These are phyloP conservation scores for Ashinkailepas kermadecensis DNA, from an alignment of 2,888 invertebrate genomes.

Conservation along the genomic window DNA sequence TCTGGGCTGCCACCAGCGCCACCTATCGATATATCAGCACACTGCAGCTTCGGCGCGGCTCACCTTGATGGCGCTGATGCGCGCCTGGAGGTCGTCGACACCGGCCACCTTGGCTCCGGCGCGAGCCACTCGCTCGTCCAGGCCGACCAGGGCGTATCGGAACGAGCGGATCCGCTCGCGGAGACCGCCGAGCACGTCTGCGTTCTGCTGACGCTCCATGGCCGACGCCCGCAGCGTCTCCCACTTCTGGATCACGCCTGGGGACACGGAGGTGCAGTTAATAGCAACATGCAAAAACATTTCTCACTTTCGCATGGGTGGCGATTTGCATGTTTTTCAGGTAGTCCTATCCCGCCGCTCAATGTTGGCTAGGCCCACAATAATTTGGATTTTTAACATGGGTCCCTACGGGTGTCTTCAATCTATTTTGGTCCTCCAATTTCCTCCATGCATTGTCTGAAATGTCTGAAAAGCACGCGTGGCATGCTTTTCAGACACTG, in stretches of 20 bases:
- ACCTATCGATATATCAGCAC: not conserved
- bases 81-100: constrained; percentile 14
- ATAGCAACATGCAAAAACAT: no score
- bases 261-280: constrained; percentile 30
- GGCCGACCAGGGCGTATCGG: constrained; percentile 28
- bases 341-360: no score
- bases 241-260: constrained; percentile 49
- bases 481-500: no score
- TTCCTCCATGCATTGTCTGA: no score
- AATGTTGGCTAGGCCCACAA: no score
- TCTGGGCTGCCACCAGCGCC: not conserved
- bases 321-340: no score
- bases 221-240: constrained; percentile 46
- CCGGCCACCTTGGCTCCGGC: not conserved
- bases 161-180: constrained; percentile 32
- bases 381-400: no score
- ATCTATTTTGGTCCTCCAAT: no score
- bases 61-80: constrained; percentile 16
- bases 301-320: no score
- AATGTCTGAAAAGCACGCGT: no score
- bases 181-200: constrained; percentile 37
- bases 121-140: constrained; percentile 26
- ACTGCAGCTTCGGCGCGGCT: not conserved
- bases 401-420: no score
- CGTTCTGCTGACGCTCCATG: constrained; percentile 42